Percentiles rank a stretch among this genome's conserved stretches.
Conservation (phyloP, 2,797 vertebrate species). For the Bovichtus variegatus region DNA sequence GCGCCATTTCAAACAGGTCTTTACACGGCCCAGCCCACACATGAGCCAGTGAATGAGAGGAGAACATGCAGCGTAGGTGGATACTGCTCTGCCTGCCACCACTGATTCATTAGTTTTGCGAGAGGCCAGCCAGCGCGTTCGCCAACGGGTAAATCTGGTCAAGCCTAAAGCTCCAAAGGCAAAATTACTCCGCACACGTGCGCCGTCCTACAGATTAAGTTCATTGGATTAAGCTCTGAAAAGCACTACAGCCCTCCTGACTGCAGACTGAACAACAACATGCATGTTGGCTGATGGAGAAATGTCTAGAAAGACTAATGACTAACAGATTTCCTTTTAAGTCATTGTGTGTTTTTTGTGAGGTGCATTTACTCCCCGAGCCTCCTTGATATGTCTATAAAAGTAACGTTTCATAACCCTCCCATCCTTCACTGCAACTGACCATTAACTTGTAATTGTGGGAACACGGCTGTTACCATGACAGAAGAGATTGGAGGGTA, state of each 20-base stretch:
- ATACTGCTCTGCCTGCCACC: conserved; percentile 18
- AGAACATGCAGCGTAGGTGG: conserved; percentile 49
- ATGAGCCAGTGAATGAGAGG: conserved; percentile 47
- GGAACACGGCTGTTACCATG: conserved; percentile 47
- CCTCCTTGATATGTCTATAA: conserved; percentile 58
- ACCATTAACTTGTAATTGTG: conserved; percentile 69
- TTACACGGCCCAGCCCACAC: conserved; percentile 51
- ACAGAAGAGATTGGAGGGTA: conserved; percentile 62
- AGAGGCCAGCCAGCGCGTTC: conserved; percentile 26
- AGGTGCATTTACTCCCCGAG: conserved; percentile 50
- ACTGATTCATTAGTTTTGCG: conserved; percentile 48
- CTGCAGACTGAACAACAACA: conserved; percentile 37
- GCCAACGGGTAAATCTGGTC: conserved; percentile 53
- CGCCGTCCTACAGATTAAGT: conserved; percentile 66
- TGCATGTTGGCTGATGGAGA: conserved; percentile 37
- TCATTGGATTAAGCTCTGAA: conserved; percentile 73
- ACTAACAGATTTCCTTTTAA: conserved; percentile 58
- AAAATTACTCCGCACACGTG: conserved; percentile 41
- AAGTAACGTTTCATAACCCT: conserved; percentile 44
- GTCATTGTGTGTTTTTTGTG: conserved; percentile 24
- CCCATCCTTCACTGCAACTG: conserved; percentile 42
- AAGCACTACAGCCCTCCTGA: conserved; percentile 47
- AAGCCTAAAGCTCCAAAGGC: conserved; percentile 30
- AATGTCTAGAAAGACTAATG: conserved; percentile 60
- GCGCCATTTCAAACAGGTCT: conserved; percentile 45